Evolutionary conservation across 2,113 vertebrate species (phyloP).

Genomic region (Mus spicilegus): DNA sequence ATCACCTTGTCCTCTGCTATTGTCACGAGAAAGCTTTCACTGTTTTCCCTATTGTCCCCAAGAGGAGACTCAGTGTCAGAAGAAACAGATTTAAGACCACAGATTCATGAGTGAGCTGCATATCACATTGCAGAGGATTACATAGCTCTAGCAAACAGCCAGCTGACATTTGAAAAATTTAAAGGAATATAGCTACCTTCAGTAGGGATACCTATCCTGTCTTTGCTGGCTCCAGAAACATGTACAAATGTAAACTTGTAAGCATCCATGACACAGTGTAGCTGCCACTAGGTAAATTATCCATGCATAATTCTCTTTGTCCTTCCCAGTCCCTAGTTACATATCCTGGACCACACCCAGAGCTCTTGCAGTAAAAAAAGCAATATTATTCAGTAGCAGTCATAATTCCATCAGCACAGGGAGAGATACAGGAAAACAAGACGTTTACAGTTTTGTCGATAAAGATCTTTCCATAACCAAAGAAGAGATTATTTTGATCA

Average conservation of each 20-base stretch:
- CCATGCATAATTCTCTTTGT: background rate
- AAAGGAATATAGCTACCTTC: background rate
- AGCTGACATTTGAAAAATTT: background rate
- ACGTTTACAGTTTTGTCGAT: background rate
- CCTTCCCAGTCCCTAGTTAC: background rate
- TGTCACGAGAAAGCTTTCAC: background rate
- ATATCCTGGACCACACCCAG: background rate
- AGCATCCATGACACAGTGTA: background rate
- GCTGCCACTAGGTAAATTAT: background rate
- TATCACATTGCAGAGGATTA: background rate
- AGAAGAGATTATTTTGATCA: background rate
- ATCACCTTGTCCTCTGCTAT: background rate
- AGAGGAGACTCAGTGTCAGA: background rate
- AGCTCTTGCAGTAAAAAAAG: background rate
- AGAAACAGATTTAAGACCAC: background rate
- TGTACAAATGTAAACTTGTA: background rate
- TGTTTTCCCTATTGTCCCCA: background rate
- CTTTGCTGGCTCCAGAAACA: constrained; percentile 10
- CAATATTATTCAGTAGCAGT: background rate
- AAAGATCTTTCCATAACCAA: background rate
- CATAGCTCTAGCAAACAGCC: background rate
- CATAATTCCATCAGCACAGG: background rate
- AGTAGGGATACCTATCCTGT: background rate
- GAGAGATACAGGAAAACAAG: background rate
- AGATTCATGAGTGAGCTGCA: background rate